These are phyloP conservation scores for Pteropus alecto DNA, from an alignment of 2,113 vertebrate genomes.

Conservation along the genomic window DNA sequence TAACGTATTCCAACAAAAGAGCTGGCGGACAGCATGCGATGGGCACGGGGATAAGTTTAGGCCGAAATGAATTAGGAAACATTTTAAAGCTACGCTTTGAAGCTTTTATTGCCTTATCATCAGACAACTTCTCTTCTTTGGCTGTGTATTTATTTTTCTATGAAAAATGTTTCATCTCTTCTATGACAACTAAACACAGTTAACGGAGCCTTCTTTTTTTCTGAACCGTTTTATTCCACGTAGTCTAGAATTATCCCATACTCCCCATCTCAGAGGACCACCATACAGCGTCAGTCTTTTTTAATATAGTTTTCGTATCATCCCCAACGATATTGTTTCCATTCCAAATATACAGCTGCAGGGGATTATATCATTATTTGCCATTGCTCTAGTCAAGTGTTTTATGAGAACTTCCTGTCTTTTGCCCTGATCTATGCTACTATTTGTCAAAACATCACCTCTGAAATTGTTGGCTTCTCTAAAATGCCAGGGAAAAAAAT, in stretches of 20 bases:
- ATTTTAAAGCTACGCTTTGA: constrained; percentile 28
- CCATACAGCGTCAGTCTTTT: neutral
- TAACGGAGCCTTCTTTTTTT: neutral
- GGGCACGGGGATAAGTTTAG: neutral
- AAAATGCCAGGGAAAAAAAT: neutral
- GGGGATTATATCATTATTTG: neutral
- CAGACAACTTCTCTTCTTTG: constrained; percentile 29
- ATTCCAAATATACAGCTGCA: neutral
- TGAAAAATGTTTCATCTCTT: constrained; percentile 35
- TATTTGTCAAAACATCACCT: constrained; percentile 42
- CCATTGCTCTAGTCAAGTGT: neutral
- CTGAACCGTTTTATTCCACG: neutral
- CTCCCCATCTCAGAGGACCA: neutral
- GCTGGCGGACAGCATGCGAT: neutral
- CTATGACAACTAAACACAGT: constrained; percentile 2
- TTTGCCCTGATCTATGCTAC: neutral
- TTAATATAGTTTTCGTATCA: neutral
- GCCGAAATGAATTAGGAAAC: constrained; percentile 25
- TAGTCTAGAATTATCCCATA: neutral
- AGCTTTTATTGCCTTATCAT: constrained; percentile 16
- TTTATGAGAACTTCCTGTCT: neutral
- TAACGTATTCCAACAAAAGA: neutral
- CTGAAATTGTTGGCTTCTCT: constrained; percentile 30
- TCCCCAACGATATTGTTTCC: neutral
- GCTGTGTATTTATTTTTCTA: neutral